Evolutionary conservation across 2,797 vertebrate species (phyloP).

Genomic region (Atherinosoma microstoma): DNA sequence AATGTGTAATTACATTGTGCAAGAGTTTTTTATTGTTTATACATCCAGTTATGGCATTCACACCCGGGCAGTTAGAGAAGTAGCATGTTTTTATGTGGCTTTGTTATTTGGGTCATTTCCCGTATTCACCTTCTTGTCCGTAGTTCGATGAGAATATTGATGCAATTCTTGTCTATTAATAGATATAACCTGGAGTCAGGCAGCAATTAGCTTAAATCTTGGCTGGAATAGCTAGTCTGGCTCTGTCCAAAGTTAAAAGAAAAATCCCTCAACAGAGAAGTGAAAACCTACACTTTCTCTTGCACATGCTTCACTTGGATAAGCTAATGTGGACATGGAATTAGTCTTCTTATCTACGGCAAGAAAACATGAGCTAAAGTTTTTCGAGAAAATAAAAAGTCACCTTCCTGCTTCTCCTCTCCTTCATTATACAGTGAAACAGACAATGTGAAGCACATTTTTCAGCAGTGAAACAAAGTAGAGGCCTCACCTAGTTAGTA

Average conservation of each 20-base stretch:
- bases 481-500: conserved; percentile 42
- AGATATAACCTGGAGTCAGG: background rate
- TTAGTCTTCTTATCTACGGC: conserved; percentile 1
- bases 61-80: conserved; percentile 19
- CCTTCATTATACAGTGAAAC: conserved; percentile 54
- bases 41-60: background rate
- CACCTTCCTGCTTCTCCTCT: conserved; percentile 46
- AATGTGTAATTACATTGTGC: background rate
- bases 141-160: conserved; percentile 17
- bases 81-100: conserved; percentile 29
- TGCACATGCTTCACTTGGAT: background rate
- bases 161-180: background rate
- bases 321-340: background rate
- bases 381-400: conserved; percentile 43
- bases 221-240: background rate
- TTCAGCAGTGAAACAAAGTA: conserved; percentile 38
- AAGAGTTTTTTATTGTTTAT: background rate
- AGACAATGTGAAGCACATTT: conserved; percentile 71
- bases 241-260: background rate
- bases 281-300: background rate
- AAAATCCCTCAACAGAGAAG: background rate
- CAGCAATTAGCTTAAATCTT: background rate
- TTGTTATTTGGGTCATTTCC: conserved; percentile 1
- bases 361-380: conserved; percentile 16
- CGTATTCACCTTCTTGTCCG: conserved; percentile 1